A percentile compares a stretch with the other conserved stretches of the same genome.
Conservation (phyloP, 2,888 invertebrate species). For the Muschampia plurimacula region DNA sequence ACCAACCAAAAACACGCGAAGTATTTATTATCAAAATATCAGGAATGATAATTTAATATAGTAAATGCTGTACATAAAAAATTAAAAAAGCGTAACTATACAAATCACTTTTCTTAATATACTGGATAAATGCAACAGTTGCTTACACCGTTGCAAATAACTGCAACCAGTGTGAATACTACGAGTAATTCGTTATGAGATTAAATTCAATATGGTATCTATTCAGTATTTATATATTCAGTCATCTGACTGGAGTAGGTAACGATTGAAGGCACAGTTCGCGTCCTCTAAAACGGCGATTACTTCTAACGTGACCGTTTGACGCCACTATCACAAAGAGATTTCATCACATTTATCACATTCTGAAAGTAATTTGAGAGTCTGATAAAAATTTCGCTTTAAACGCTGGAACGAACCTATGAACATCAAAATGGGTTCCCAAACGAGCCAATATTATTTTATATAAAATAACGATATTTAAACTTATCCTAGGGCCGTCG, state of each 20-base stretch:
- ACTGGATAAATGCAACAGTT: conserved; percentile 81
- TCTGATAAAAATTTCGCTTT: conserved; percentile 41
- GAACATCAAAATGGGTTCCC: neutral
- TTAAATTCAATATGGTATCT: conserved; percentile 59
- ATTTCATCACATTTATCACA: conserved; percentile 83
- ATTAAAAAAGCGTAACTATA: conserved; percentile 76
- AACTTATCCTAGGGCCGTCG: conserved; percentile 22
- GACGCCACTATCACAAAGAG: conserved; percentile 82
- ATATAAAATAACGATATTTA: conserved; percentile 20
- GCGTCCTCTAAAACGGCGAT: conserved; percentile 57
- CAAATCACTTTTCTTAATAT: conserved; percentile 77
- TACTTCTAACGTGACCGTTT: conserved; percentile 80
- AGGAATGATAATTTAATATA: conserved; percentile 77
- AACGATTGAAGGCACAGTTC: conserved; percentile 66
- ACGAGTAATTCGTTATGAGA: conserved; percentile 66
- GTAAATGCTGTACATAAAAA: conserved; percentile 79
- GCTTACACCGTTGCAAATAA: conserved; percentile 63
- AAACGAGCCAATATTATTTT: conserved; percentile 24
- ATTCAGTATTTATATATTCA: conserved; percentile 42
- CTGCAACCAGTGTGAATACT: conserved; percentile 70
- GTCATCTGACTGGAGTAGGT: conserved; percentile 59
- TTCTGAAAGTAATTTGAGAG: conserved; percentile 65
- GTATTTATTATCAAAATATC: conserved; percentile 51
- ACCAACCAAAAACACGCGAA: conserved; percentile 46
- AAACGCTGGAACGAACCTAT: conserved; percentile 30